These are phyloP conservation scores for Bombus terrestris DNA, from an alignment of 1,140 invertebrate species.

Conservation along the genomic window DNA sequence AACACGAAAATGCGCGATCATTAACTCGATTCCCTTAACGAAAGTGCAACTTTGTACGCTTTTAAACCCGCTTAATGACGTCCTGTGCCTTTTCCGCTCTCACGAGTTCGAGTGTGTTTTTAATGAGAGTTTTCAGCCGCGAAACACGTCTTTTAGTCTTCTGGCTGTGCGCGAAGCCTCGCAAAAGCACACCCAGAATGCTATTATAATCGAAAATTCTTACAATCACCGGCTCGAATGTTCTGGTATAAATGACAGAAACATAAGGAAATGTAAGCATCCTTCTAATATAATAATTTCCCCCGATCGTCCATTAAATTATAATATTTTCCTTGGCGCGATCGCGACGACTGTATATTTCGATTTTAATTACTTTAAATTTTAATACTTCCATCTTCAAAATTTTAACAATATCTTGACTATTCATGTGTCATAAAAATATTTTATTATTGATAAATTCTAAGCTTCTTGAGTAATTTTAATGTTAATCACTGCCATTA, in stretches of 20 bases:
- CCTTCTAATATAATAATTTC: not conserved
- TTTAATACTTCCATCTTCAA: no score
- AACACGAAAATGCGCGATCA: slow-evolving; percentile 3
- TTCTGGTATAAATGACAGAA: not conserved
- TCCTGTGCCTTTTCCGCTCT: not conserved
- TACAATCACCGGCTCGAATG: slow-evolving; percentile 9
- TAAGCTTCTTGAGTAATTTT: no score
- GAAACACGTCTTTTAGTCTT: slow-evolving; percentile 30
- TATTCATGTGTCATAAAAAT: no score
- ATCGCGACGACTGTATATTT: no score
- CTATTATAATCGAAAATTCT: slow-evolving; percentile 23
- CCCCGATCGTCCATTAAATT: not conserved
- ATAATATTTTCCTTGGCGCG: no score
- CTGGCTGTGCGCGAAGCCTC: not conserved
- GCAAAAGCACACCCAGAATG: not conserved
- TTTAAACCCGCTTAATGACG: slow-evolving; percentile 27
- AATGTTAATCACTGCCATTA: no score
- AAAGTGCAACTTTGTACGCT: slow-evolving; percentile 28
- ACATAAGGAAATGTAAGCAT: not conserved
- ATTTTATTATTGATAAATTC: no score
- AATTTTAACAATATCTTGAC: no score
- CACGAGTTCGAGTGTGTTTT: slow-evolving; percentile 29
- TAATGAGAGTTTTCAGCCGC: slow-evolving; percentile 44
- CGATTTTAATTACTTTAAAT: no score
- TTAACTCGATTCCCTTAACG: slow-evolving; percentile 31